phyloP scores from a whole-genome alignment of 1,140 invertebrate genomes.

The Asobara japonica region DNA sequence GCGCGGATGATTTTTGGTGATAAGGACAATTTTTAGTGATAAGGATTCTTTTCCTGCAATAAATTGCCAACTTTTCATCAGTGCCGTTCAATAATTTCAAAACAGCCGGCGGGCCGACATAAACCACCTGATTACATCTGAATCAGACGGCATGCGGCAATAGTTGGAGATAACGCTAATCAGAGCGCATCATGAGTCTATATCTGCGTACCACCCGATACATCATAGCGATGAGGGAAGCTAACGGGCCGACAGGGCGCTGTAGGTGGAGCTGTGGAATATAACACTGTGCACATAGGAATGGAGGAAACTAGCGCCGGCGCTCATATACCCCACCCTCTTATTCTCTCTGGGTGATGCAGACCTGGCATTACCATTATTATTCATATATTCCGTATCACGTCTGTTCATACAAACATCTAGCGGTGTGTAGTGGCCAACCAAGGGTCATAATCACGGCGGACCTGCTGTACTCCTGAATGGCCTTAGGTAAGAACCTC shows the following conservation, averaged over 20 bases:
- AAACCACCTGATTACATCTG: constrained; percentile 22
- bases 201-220: constrained; percentile 54
- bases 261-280: constrained; percentile 21
- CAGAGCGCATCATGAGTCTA: constrained; percentile 57
- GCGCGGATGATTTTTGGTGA: too few relatives aligned
- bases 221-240: constrained; percentile 47
- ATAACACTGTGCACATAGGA: constrained; percentile 23
- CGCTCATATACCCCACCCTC: constrained; percentile 32
- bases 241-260: neutral
- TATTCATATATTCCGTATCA: constrained; percentile 67
- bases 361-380: constrained; percentile 52
- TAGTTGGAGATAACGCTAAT: constrained; percentile 64
- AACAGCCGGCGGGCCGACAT: constrained; percentile 21
- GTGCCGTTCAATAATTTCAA: constrained; percentile 49
- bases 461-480: constrained; percentile 49
- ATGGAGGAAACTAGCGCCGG: constrained; percentile 29
- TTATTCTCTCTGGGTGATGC: constrained; percentile 36
- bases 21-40: too few relatives aligned
- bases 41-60: too few relatives aligned
- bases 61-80: neutral
- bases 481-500: constrained; percentile 49
- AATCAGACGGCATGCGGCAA: constrained; percentile 39
- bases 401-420: constrained; percentile 59
- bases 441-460: constrained; percentile 43
- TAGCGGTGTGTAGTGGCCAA: constrained; percentile 39